Evolutionary conservation across 2,888 invertebrate genomes (phyloP), one percentile per base, ranked within the genome.

Genomic region (Harpalus rufipes): DNA sequence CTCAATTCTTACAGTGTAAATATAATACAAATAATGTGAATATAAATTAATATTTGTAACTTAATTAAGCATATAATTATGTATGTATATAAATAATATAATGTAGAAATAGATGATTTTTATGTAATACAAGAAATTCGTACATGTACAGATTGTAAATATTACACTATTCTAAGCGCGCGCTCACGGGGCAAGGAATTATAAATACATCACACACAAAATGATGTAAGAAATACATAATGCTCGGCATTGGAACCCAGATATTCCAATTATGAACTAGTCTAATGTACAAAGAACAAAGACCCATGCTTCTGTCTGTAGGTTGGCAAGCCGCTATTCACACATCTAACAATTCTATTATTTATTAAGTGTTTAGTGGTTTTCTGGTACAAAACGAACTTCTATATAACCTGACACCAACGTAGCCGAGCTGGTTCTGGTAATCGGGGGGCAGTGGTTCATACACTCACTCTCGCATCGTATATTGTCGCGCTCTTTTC

Each of bases 291-390:
- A 84, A n/a, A n/a, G n/a, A n/a, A 32, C 32, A 63, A 51, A 51
- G 56, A 51, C 65, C 39, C 79, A 72, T 84, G 61, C 79, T 61
- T 59, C 21, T 80, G 63, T 12, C n/a, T 39, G 32, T 65, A 14
- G 32, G 10, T 63, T 21, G 88, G 88, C 88, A 89, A 90, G 91
- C 91, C 91, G 90, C 91, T 91, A 91, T 89, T 90, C 91, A 91
- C 91, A 90, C 89, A 91, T 91, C 91, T 91, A 89, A 87, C 76
- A 63, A 39, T 56, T 32, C 32, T 32, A 32, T 32, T 32, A 32
- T 32, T 32, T 5, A 32, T 32, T 32, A 32, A 32, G 32, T 32
- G 32, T 32, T 32, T 6, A 32, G 5, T 32, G 32, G 32, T 32
- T 32, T 25, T 82, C 65, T 74, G 83, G 83, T 84, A 84, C 16